These are phyloP conservation scores for Lochmaea capreae DNA, from an alignment of 2,888 invertebrate species.

Conservation along the genomic window DNA sequence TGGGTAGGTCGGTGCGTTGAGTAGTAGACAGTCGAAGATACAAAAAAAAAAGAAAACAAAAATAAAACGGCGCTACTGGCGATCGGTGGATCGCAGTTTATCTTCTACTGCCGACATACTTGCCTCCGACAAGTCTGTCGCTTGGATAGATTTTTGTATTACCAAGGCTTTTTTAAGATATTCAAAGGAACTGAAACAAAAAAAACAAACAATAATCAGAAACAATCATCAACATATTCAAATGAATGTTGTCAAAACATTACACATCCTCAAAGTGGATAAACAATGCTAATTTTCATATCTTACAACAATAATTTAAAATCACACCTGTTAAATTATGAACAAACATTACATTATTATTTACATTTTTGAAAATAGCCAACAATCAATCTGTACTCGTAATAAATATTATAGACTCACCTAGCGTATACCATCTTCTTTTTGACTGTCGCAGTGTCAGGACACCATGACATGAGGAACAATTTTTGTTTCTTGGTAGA, in stretches of 20 bases:
- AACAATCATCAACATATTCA: neutral
- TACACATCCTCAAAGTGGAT: no score
- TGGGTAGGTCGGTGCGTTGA: conserved; percentile 61
- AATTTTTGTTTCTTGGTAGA: conserved; percentile 97
- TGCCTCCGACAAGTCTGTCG: conserved; percentile 94
- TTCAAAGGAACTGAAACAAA: conserved; percentile 86
- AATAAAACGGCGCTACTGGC: conserved; percentile 73
- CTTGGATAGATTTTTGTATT: conserved; percentile 97
- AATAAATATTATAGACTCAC: conserved; percentile 60
- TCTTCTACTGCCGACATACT: conserved; percentile 94
- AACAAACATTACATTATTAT: neutral
- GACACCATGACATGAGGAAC: conserved; percentile 99
- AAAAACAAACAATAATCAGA: conserved; percentile 1
- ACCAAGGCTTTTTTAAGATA: conserved; percentile 97
- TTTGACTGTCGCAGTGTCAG: conserved; percentile 94
- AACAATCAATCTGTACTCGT: neutral
- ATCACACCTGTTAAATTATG: neutral
- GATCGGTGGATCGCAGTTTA: conserved; percentile 93
- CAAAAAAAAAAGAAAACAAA: conserved; percentile 37
- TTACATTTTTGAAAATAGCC: neutral
- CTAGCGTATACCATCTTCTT: conserved; percentile 88
- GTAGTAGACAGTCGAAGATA: conserved; percentile 59
- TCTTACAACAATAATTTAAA: neutral
- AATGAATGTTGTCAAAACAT: no score
- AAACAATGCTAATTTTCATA: neutral